A percentile compares a stretch with the other conserved stretches of the same genome.
phyloP scores from a whole-genome alignment of 2,888 invertebrate genomes.

The Sesia apiformis region DNA sequence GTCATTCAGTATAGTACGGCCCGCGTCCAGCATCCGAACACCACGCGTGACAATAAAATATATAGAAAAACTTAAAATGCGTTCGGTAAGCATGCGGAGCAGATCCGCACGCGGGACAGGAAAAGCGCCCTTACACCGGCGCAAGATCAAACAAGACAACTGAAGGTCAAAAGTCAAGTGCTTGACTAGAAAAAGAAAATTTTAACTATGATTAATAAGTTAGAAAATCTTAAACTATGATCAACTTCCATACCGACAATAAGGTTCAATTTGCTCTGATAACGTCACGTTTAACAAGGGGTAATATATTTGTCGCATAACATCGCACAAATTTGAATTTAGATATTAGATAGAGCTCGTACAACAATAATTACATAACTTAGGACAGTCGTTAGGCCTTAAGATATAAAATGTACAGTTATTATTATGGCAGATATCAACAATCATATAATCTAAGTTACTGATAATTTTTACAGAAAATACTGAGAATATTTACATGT shows the following conservation, averaged over 20 bases:
- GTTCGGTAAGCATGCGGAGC: no score
- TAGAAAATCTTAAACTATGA: no score
- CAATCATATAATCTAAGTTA: conserved; percentile 61
- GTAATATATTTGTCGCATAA: conserved; percentile 18
- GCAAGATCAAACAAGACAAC: no score
- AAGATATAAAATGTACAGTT: conserved; percentile 65
- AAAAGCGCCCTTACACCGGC: no score
- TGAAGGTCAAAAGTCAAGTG: neutral
- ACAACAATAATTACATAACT: conserved; percentile 57
- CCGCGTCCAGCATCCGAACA: no score
- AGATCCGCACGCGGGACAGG: conserved; percentile 25
- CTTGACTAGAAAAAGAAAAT: neutral
- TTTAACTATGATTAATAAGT: no score
- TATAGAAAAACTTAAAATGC: no score
- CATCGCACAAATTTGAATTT: conserved; percentile 19
- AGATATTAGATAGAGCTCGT: conserved; percentile 28
- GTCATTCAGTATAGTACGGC: no score
- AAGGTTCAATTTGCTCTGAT: neutral
- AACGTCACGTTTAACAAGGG: neutral
- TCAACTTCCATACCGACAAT: neutral
- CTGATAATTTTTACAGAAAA: conserved; percentile 59
- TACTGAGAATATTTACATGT: conserved; percentile 44
- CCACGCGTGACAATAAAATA: no score
- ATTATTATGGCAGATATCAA: conserved; percentile 73
- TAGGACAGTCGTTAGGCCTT: conserved; percentile 72